Evolutionary conservation across 2,113 vertebrate genomes (phyloP).

Genomic region (Dinomys branickii): DNA sequence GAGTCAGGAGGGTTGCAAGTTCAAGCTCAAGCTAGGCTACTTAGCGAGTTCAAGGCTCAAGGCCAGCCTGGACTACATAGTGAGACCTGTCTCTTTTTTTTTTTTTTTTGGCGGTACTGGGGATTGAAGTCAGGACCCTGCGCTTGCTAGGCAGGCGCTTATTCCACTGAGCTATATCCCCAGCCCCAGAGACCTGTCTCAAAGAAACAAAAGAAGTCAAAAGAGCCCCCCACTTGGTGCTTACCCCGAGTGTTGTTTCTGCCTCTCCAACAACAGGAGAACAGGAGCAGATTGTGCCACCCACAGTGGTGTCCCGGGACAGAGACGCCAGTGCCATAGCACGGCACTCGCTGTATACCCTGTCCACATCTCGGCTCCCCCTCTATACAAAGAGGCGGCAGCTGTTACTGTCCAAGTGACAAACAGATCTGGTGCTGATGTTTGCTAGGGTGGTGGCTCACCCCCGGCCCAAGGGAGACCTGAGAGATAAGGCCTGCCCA

Average conservation of each 20-base stretch:
- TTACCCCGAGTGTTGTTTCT: background rate
- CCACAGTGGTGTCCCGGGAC: background rate
- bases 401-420: fast-evolving
- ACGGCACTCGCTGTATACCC: background rate
- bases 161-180: no score
- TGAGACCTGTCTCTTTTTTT: background rate
- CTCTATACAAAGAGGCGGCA: background rate
- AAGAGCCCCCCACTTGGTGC: background rate
- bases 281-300: background rate
- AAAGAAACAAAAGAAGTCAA: background rate
- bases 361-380: background rate
- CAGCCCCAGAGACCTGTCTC: no score
- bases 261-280: background rate
- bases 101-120: no score
- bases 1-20: background rate
- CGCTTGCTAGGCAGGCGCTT: no score
- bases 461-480: background rate
- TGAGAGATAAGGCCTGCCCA: background rate
- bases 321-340: background rate
- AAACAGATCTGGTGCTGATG: fast-evolving
- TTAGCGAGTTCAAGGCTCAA: background rate
- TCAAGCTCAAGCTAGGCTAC: background rate
- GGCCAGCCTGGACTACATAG: background rate
- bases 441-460: background rate
- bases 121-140: no score